Base-by-base conservation (phyloP, 2,888 invertebrate genomes). In the Cordylochernes scorpioides region DNA sequence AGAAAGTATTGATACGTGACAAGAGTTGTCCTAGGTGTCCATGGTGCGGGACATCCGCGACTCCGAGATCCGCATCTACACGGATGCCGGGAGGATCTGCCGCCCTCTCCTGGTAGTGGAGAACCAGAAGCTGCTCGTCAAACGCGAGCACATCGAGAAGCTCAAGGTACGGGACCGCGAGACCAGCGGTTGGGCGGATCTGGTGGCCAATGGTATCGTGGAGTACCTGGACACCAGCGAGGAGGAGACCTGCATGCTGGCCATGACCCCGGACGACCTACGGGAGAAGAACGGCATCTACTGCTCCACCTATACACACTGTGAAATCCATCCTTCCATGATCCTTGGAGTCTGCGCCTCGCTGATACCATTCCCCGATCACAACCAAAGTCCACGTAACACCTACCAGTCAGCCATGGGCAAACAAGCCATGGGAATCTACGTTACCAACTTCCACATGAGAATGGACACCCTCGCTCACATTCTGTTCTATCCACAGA, bases 381-480 rank as follows among this genome's bases (percentile, higher is more conserved):
- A 99, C 60, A 99, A 99, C 54, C 97, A 97, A 53, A 86, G 86
- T 53, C 94, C 97, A 36, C 78, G 97, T 60, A 99, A 99, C 53
- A 99, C 97, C 29, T 99, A 99, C 58, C 97, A 94, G 52, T 84
- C 86, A 62, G 97, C 97, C 75, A 99, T 99, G 97, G 97, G 97
- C 60, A 99, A 99, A 62, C 97, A 97, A 67, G 88, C 88, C 48
- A 91, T 91, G 88, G 97, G 97, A 34, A 91, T 97, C 5, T 99
- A 97, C 52, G 97, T 97, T 45, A 97, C 97, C 4, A 99, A 99
- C 54, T 99, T 78, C 62, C 97, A 97, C 54, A 94, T 97, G 5
- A 67, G 97, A 43, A 99, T 99, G 97, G 97, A 99, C 62, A 97
- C 97, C 1, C 60, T 97, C 32, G 97, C 97, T 17, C 91, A 99